Evolutionary conservation across 2,888 invertebrate genomes (phyloP).

Genomic region (Cyclophora albipunctata): DNA sequence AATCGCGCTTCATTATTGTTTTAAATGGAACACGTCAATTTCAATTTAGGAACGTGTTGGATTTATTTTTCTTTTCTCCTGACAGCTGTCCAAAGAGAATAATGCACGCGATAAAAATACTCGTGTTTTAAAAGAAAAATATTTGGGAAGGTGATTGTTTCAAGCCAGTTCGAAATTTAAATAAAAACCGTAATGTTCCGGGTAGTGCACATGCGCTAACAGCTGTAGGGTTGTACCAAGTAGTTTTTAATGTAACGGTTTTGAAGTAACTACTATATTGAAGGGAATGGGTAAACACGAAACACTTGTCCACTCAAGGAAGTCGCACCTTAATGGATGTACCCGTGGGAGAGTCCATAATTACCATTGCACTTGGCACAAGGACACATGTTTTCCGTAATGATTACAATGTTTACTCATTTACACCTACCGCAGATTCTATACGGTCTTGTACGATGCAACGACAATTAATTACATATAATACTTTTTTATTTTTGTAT

Average conservation of each 20-base stretch:
- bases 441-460: too few species aligned
- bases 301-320: conserved; percentile 42
- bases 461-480: too few species aligned
- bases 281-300: conserved; percentile 15
- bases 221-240: conserved; percentile 37
- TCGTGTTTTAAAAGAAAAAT: conserved; percentile 13
- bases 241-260: conserved; percentile 22
- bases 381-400: conserved; percentile 27
- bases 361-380: conserved; percentile 28
- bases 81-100: conserved; percentile 46
- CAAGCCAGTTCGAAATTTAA: conserved; percentile 44
- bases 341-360: conserved; percentile 45
- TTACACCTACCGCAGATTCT: too few species aligned
- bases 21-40: conserved; percentile 71
- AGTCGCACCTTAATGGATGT: conserved; percentile 33
- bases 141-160: conserved; percentile 26
- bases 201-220: conserved; percentile 44
- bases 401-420: too few species aligned
- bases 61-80: conserved; percentile 44
- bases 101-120: conserved; percentile 36
- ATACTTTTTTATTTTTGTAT: too few species aligned
- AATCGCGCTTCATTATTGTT: conserved; percentile 56
- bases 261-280: conserved; percentile 14
- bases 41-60: conserved; percentile 56
- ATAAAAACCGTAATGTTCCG: conserved; percentile 73